Base-by-base conservation (phyloP, 2,888 invertebrate genomes). In the Bursaphelenchus okinawaensis region DNA sequence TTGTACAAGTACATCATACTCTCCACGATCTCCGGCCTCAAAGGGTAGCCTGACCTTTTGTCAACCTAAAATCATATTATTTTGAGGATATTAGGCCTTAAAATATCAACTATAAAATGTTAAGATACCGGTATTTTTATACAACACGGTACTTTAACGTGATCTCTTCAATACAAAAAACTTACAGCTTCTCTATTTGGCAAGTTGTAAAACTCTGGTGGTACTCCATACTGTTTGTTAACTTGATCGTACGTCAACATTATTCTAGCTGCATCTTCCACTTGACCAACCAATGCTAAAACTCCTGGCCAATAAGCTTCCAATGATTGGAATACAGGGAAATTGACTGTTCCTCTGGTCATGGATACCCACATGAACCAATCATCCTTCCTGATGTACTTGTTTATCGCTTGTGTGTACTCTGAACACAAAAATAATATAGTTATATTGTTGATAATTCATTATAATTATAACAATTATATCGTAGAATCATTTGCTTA, bases 361-460 rank as follows among this genome's bases (percentile, higher is more conserved):
- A 98, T 98, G n/a, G 93, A 91, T 0, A 93, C 96, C 96, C 96
- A 98, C 77, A 96, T 88, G 83, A 94, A 93, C 96, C 98, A 99
- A 83, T 98, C 95, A 76, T 93, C 94, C 78, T 90, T 89, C 79
- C 91, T 90, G 77, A 96, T 74, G 74, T 85, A 82, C 64, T 83
- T 83, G 65, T 86, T 84, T 59, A 87, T 84, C 0, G 84, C 75
- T 19, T 75, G 75, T 29, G 83, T 82, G 75, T 85, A 86, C 58
- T 83, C 86, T 86, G 74, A 40, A 72, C 63, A 19, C 7, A 22
- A 22, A 12, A 19, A 2, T 24, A 56, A 26, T 56, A 23, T 60
- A 23, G 57, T 54, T 58, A 51, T 22, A 29, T 28, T 54, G 12
- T 20, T 9, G 16, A n/a, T 24, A 12, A 60, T 28, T 55, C 9